These are phyloP conservation scores for Himalopsyche phryganea DNA, from an alignment of 1,140 invertebrate genomes.

Conservation along the genomic window DNA sequence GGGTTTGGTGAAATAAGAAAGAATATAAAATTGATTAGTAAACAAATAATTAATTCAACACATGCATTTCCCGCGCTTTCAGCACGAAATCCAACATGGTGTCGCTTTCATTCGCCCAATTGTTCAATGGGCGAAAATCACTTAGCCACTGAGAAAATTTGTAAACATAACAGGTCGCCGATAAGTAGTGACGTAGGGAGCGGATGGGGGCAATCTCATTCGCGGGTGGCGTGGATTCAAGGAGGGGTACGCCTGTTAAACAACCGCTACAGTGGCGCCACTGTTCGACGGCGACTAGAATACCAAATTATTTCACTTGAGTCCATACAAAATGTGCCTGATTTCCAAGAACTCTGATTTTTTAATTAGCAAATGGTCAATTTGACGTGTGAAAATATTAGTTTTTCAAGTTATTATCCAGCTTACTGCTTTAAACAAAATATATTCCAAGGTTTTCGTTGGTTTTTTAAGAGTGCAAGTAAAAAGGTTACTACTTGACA, in stretches of 20 bases:
- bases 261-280: conserved; percentile 24
- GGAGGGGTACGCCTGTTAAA: neutral
- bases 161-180: conserved; percentile 33
- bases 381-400: too few species aligned
- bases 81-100: neutral
- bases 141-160: conserved; percentile 27
- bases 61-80: neutral
- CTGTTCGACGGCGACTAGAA: conserved; percentile 18
- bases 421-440: too few species aligned
- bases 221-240: neutral
- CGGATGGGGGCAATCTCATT: neutral
- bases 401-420: too few species aligned
- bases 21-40: too few species aligned
- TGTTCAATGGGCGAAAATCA: conserved; percentile 20
- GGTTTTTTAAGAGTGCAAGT: too few species aligned
- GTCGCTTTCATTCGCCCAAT: neutral
- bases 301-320: conserved; percentile 29
- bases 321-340: neutral
- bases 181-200: conserved; percentile 19
- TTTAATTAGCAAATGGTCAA: too few species aligned
- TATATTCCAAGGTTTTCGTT: too few species aligned
- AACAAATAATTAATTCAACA: too few species aligned
- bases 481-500: too few species aligned
- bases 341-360: neutral
- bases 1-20: too few species aligned